Evolutionary conservation across 2,888 invertebrate genomes (phyloP), one percentile per base, ranked within the genome.

Genomic region (Cantharis rustica): DNA sequence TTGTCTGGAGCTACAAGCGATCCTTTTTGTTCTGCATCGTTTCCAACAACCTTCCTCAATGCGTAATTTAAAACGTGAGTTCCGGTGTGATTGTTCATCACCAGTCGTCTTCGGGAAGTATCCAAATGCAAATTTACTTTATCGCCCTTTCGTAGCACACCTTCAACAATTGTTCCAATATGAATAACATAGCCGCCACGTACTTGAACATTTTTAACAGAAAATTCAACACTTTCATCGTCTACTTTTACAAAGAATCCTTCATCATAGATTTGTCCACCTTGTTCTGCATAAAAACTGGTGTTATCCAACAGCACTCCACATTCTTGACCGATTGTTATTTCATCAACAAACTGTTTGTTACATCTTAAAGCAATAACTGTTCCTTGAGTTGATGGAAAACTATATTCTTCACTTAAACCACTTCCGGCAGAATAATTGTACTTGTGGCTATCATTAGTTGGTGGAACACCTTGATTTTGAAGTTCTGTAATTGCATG

Each of bases 61-160:
- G 96, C 97, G 89, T 95, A 98, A 90, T 99, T 99, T 13, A 99
- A 90, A 63, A 98, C 93, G 88, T 99, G 99, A 0, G 99, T 99
- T 17, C 98, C 98, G 63, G 99, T 96, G 89, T 99, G 98, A 89
- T 99, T 99, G 87, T 96, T 98, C 99, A 99, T 99, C n/a, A 99
- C 92, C 27, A 95, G 90, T 84, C 95, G 92, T 83, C 99, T 91
- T 73, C 99, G 92, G 75, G 93, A 92, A 75, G 93, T 93, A 87
- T 99, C 98, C 76, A 99, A 92, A 81, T 94, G 92, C 66, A 98
- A 90, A 75, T 91, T 90, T 63, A 99, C 90, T 84, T 91, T 91
- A 88, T 99, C 98, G 0, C 98, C 98, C 76, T 96, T 93, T 83
- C 90, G 92, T 13, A 99, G 88, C 0, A 89, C 90, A 17, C 95